A percentile compares a stretch with the other conserved stretches of the same genome.
phyloP scores from a whole-genome alignment of 53 echinoderm and acorn worm species.

The Hippasteria phrygiana region DNA sequence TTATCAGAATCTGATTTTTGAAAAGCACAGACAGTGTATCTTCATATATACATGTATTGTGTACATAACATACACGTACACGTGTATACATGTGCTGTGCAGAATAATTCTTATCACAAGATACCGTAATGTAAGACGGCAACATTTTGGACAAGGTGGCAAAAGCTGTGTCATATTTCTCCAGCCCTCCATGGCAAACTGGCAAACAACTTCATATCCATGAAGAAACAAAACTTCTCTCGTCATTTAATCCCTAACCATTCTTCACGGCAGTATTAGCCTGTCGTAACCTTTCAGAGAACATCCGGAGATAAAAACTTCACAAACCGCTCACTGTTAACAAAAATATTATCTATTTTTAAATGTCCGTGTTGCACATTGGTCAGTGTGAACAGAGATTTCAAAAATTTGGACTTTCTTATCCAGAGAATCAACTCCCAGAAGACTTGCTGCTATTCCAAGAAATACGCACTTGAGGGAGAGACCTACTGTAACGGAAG shows the following conservation, averaged over 20 bases:
- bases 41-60: background rate
- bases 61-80: background rate
- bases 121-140: background rate
- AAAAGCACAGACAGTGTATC: no score
- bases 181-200: background rate
- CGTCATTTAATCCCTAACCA: background rate
- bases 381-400: background rate
- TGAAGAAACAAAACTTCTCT: background rate
- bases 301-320: conserved; percentile 11
- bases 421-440: background rate
- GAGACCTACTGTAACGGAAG: background rate
- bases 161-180: background rate
- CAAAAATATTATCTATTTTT: background rate
- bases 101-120: no score
- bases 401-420: background rate
- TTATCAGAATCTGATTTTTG: no score
- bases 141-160: background rate
- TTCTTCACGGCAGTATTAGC: conserved; percentile 1
- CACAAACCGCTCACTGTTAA: no score
- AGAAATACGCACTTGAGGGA: background rate
- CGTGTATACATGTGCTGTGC: conserved; percentile 9
- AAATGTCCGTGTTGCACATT: no score
- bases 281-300: conserved; percentile 1
- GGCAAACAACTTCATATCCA: background rate
- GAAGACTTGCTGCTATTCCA: background rate